Conservation (phyloP, 2,113 vertebrate genomes). For the Anseranas semipalmata region DNA sequence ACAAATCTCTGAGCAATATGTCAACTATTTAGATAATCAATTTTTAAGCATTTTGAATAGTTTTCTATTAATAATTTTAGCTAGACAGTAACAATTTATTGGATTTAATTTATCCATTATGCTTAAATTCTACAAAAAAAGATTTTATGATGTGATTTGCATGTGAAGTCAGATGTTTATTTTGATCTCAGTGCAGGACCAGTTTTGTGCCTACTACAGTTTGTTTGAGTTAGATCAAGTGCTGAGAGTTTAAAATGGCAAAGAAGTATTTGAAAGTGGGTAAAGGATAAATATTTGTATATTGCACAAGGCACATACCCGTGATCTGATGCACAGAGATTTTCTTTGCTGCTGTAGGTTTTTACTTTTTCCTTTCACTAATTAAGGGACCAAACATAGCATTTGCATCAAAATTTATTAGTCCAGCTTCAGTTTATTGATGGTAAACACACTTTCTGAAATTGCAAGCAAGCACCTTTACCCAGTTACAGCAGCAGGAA, state of each 20-base stretch:
- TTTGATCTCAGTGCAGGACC: background rate
- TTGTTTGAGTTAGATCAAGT: background rate
- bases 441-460: background rate
- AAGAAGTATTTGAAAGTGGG: background rate
- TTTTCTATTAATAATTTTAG: background rate
- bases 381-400: background rate
- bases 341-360: background rate
- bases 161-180: background rate
- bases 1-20: background rate
- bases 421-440: background rate
- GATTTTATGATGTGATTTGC: background rate
- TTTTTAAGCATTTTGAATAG: background rate
- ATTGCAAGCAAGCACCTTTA: background rate
- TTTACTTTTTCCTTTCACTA: background rate
- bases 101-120: background rate
- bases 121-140: background rate
- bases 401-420: slow-evolving; percentile 1
- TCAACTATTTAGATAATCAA: background rate
- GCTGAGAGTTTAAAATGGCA: background rate
- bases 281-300: background rate
- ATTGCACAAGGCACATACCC: background rate
- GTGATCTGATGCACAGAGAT: background rate
- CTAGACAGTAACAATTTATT: background rate
- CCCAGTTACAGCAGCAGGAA: background rate
- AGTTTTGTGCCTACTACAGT: background rate